These are phyloP conservation scores for Sinotaia quadrata DNA, from an alignment of 2,888 invertebrate species.

Conservation along the genomic window DNA sequence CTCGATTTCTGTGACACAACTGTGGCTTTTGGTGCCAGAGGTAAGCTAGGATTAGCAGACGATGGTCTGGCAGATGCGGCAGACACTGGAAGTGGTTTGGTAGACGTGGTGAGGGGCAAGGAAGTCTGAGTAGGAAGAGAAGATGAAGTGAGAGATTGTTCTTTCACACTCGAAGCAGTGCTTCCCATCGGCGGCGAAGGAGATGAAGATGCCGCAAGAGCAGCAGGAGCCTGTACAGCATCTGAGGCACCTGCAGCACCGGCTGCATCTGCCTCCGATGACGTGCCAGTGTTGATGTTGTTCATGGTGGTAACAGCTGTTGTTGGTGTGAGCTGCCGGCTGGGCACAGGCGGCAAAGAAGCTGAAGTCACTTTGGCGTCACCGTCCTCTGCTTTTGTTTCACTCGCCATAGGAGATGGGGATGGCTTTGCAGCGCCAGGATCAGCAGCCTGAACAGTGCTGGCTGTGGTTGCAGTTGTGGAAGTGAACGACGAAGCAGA, in stretches of 20 bases:
- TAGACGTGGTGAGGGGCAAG: background rate
- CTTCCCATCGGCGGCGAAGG: conserved; percentile 26
- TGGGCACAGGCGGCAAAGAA: background rate
- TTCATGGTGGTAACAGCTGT: too few species aligned
- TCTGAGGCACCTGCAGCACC: conserved; percentile 32
- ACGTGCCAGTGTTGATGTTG: too few species aligned
- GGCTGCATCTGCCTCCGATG: conserved; percentile 18
- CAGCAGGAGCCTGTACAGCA: conserved; percentile 34
- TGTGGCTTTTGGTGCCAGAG: background rate
- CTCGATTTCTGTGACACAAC: background rate
- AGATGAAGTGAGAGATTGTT: background rate
- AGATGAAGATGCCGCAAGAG: conserved; percentile 28
- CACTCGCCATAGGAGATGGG: too few species aligned
- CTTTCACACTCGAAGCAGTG: conserved; percentile 9
- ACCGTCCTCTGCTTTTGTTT: too few species aligned
- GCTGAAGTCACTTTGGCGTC: background rate
- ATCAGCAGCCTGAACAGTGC: background rate
- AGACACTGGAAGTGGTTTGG: background rate
- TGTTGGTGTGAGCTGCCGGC: background rate
- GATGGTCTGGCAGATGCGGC: background rate
- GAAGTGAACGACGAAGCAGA: background rate
- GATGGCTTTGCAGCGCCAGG: too few species aligned
- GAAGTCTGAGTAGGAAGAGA: background rate
- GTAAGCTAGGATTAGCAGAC: background rate
- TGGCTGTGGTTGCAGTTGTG: too few species aligned